A percentile compares a stretch with the other conserved stretches of the same genome.
Evolutionary conservation across 2,888 invertebrate genomes (phyloP).

Genomic region (Catocala nupta): DNA sequence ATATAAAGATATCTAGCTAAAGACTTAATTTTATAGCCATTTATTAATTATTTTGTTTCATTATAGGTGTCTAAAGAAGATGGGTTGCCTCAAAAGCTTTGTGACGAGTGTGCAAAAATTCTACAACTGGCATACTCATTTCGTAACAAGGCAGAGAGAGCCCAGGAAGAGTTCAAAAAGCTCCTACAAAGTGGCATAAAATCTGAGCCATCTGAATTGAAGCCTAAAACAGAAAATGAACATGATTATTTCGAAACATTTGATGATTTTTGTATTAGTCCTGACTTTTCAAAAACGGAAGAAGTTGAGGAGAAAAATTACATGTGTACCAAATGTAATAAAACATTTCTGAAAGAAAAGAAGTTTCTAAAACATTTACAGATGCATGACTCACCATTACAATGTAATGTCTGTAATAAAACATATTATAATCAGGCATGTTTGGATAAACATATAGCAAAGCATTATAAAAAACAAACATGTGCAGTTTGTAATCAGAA

Average conservation of each 20-base stretch:
- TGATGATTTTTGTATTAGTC: conserved; percentile 54
- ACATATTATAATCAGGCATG: conserved; percentile 61
- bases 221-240: conserved; percentile 60
- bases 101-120: conserved; percentile 83
- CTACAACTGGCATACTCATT: conserved; percentile 81
- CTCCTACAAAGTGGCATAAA: conserved; percentile 59
- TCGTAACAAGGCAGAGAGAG: conserved; percentile 66
- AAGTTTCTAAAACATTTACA: conserved; percentile 80
- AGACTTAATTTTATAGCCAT: too few relatives aligned
- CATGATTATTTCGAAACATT: conserved; percentile 37
- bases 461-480: conserved; percentile 54
- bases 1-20: neutral
- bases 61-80: conserved; percentile 79
- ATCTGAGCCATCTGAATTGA: conserved; percentile 49
- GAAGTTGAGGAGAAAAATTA: conserved; percentile 50
- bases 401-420: conserved; percentile 69
- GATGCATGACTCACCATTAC: conserved; percentile 64
- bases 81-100: conserved; percentile 88
- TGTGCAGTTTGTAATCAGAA: conserved; percentile 53
- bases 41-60: neutral
- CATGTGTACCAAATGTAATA: conserved; percentile 79
- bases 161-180: conserved; percentile 69
- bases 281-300: conserved; percentile 40
- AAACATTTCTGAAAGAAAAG: conserved; percentile 78
- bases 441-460: conserved; percentile 70